Base-by-base conservation (phyloP, 2,888 invertebrate genomes). In the Pristionchus maxplancki region DNA sequence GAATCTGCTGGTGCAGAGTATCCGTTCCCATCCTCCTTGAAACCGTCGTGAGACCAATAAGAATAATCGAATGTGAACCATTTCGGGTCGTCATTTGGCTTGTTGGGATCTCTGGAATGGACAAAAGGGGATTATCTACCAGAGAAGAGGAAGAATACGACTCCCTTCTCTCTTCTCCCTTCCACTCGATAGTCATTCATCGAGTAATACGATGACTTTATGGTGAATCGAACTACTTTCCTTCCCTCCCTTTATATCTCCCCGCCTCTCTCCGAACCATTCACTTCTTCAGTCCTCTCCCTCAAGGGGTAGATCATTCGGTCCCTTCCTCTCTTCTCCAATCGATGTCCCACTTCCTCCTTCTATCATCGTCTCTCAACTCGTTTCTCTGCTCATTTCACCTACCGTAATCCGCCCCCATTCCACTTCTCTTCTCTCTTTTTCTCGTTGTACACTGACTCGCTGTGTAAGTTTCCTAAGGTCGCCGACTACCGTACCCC, bases 11-110 rank as follows among this genome's bases (percentile, higher is more conserved):
- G 93, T 58, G 90, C 89, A n/a, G 94, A 95, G 91, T 95, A 96
- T 2, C 96, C 96, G 91, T 95, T 95, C 6, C 94, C 94, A 64
- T 92, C 89, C 88, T 95, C 95, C 71, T 95, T 95, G 92, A 93
- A 95, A 2, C 96, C 96, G 92, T 96, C 96, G 93, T 95, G 95
- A 44, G 96, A 96, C 96, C 96, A 96, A 92, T 96, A 96, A 90
- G 95, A 95, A 94, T 95, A 95, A 94, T 96, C 96, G 93, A 95
- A 96, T 1, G 95, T 95, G 93, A 96, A 96, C 89, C 95, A 94
- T 89, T 95, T 95, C 40, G 94, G 94, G 24, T 95, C 95, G 28
- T 95, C 95, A 17, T 92, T 92, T 31, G 90, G 74, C 62, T 95
- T 95, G 9, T 94, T 93, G 1, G 96, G 96, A 92, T 96, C 95